Evolutionary conservation across 2,113 vertebrate genomes (phyloP).

Genomic region (Himantopus leucocephalus): DNA sequence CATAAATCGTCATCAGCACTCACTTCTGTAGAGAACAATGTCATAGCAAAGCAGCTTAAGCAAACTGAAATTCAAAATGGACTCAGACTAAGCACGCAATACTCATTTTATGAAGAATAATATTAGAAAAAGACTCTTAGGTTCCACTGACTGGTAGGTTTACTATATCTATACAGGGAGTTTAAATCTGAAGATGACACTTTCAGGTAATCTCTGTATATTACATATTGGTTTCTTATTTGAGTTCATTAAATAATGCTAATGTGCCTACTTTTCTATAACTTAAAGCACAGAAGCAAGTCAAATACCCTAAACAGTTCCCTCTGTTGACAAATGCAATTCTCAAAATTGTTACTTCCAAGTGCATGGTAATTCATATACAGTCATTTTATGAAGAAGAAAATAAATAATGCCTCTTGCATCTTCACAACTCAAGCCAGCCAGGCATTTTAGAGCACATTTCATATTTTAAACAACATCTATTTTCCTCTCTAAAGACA

Average conservation of each 20-base stretch:
- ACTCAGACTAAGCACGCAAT: neutral
- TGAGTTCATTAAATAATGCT: conserved; percentile 50
- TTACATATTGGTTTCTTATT: conserved; percentile 8
- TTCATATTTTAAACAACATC: conserved; percentile 55
- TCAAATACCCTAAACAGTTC: neutral
- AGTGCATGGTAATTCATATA: conserved; percentile 28
- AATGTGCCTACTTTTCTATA: conserved; percentile 4
- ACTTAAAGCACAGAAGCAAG: neutral
- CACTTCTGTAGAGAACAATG: neutral
- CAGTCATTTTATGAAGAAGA: conserved; percentile 48
- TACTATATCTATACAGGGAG: neutral
- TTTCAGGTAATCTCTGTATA: neutral
- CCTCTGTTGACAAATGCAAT: conserved; percentile 58
- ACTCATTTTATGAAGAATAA: neutral
- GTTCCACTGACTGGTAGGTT: neutral
- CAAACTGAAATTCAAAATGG: neutral
- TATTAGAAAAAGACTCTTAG: neutral
- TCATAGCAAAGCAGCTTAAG: neutral
- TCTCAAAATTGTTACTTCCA: conserved; percentile 50
- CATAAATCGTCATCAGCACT: neutral
- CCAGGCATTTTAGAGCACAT: conserved; percentile 42
- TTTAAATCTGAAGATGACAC: neutral
- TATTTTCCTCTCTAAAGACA: conserved; percentile 54
- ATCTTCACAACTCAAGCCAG: conserved; percentile 49
- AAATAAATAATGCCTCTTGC: conserved; percentile 59